phyloP scores from a whole-genome alignment of 1,140 invertebrate species.

The Meteorus sp. region DNA sequence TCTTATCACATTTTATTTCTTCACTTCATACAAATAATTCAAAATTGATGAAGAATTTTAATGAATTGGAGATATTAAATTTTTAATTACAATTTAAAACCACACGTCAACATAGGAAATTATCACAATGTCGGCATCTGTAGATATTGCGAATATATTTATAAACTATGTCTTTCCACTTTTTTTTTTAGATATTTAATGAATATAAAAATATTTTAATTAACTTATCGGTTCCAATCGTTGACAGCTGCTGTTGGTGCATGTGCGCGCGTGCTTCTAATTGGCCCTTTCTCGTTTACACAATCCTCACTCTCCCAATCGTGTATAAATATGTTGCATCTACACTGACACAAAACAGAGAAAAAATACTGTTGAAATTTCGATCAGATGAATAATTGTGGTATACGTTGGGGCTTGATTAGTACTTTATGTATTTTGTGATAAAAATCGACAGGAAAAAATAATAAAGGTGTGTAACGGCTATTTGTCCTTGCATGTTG shows the following conservation, averaged over 20 bases:
- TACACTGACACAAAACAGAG: neutral
- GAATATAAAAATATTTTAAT: constrained; percentile 61
- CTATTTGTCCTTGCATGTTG: no score
- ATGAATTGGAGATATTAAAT: no score
- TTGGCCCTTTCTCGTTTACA: constrained; percentile 38
- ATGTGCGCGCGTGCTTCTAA: constrained; percentile 52
- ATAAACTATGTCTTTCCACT: neutral
- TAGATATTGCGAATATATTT: neutral
- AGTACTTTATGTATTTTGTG: no score
- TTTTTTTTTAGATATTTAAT: no score
- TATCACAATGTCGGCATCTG: constrained; percentile 14
- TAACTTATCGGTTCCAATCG: constrained; percentile 56
- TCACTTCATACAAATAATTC: no score
- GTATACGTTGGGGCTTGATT: no score
- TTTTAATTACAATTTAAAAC: neutral
- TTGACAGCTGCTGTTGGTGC: constrained; percentile 55
- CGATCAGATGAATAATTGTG: no score
- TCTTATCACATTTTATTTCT: no score
- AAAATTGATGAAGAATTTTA: no score
- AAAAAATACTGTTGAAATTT: no score
- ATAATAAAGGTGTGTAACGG: no score
- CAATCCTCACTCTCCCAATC: constrained; percentile 25
- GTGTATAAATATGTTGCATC: neutral
- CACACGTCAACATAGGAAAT: neutral
- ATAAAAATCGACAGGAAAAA: no score